Evolutionary conservation across 2,113 vertebrate genomes (phyloP), one percentile per base, ranked within the genome.

Genomic region (Brachyhypopomus occidentalis): DNA sequence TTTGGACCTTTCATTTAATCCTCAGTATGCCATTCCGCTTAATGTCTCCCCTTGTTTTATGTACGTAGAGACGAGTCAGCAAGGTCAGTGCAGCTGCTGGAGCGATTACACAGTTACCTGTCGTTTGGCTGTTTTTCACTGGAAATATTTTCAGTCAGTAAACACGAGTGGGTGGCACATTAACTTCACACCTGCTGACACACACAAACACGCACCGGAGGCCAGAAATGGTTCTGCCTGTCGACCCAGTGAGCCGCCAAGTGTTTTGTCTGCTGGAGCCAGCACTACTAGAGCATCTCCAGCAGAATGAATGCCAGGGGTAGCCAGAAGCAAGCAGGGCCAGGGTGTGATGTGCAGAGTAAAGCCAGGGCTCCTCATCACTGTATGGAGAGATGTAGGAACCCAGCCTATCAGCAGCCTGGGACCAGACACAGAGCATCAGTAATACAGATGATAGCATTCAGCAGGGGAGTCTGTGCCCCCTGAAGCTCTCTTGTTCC

Each of bases 181-280:
- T 71, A 72, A 75, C 16, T 78, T 75, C 80, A 84, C 83, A 82
- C 81, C 75, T 88, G 81, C 73, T 82, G 58, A 64, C 55, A 41
- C 52, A 75, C 52, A 75, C 45, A 79, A 85, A 81, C 76, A 77
- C 59, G 63, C 69, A n/a, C 64, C 20, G 41, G 20, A 72, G 59
- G 56, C 55, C 72, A 70, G 45, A 59, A 59, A 64, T 52, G 64
- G 48, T 81, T 56, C 52, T 64, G 71, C 59, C 70, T 66, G 75
- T 72, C n/a, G 75, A 69, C 58, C 72, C 79, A 56, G 66, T 67
- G 59, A 85, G 58, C 83, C 83, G 55, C 71, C 19, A 34, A 81
- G 22, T 73, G 67, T 85, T n/a, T n/a, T 80, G 70, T 84, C 41
- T 58, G 76, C 2, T 79, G 52, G 67, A 76, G 63, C 77, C 82